Base-by-base conservation (phyloP, 1,140 invertebrate genomes). In the Teleogryllus occipitalis region DNA sequence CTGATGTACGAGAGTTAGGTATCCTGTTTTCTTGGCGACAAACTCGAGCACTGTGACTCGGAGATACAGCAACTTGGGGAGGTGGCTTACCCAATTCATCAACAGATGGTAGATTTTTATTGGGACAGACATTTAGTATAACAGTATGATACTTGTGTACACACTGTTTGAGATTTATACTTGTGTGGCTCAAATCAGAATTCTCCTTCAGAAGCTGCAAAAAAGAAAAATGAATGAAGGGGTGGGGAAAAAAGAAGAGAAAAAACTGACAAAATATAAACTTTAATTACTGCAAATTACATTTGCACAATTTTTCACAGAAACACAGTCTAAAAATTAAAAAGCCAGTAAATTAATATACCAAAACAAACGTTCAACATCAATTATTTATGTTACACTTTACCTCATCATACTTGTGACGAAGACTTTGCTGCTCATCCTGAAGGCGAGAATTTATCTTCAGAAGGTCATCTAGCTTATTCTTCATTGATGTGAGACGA, bases 401-500 rank as follows among this genome's bases (percentile, higher is more conserved):
- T 80, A 94, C 92, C 84, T 91, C 87, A 82, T 97, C 95, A 84
- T 96, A 97, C 82, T 93, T 91, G 73, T 88, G 87, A 73, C 95
- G 89, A 3, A 96, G 85, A 81, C 88, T 85, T 85, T 93, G 90
- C 87, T 97, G 92, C 84, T 96, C 89, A 80, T 91, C 88, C 80
- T 92, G 85, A 77, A 95, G 84, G 82, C 91, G 88, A 78, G 88
- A 88, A 84, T 97, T 97, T 76, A 94, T 91, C 47, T 91, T 90
- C 0, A 94, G 87, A 22, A 96, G 88, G 78, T 94, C 90, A 81
- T 94, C 91, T 2, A 97, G 85, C 27, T 92, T 91, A 8, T 90
- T 87, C 82, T 95, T 93, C 87, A 97, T 91, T 7, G 91, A 92
- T 1, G 91, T 90, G n/a, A 95, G 90, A 12, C 95, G 88, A 7